phyloP scores from a whole-genome alignment of 2,113 vertebrate genomes.

The Phrynosoma blainvillii region DNA sequence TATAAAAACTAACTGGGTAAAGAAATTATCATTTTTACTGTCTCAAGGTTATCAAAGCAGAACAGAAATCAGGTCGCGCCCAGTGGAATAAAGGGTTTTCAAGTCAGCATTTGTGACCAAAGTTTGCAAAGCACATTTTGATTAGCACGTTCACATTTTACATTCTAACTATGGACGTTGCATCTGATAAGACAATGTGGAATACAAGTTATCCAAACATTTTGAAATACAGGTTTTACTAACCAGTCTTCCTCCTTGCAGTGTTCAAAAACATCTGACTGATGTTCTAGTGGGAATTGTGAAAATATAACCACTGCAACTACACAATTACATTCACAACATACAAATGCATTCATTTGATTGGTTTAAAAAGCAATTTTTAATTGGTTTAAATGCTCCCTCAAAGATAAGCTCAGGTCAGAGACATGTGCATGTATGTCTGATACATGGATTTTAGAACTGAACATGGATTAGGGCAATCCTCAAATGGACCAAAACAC shows the following conservation, averaged over 20 bases:
- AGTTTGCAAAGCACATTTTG: not conserved
- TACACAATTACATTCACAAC: slow-evolving; percentile 58
- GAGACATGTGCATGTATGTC: not conserved
- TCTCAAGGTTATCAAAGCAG: not conserved
- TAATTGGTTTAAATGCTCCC: not conserved
- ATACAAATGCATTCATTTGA: slow-evolving; percentile 32
- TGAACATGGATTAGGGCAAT: too few species aligned
- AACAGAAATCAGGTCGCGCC: not conserved
- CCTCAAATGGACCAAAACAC: not conserved
- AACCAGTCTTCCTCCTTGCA: slow-evolving; percentile 10
- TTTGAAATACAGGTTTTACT: slow-evolving; percentile 24
- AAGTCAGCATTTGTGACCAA: not conserved
- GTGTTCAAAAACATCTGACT: slow-evolving; percentile 13
- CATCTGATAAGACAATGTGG: not conserved
- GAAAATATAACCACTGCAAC: slow-evolving; percentile 73
- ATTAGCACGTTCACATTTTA: slow-evolving; percentile 27
- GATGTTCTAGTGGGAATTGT: slow-evolving; percentile 60
- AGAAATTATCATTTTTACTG: not conserved
- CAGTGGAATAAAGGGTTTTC: not conserved
- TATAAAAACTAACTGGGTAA: not conserved
- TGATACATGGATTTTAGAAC: not conserved
- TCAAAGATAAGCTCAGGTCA: not conserved
- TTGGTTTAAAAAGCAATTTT: not conserved
- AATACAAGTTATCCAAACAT: not conserved
- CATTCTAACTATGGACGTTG: not conserved